A percentile compares a stretch with the other conserved stretches of the same genome.
These are phyloP conservation scores for Cantharis nigra DNA, from an alignment of 2,888 invertebrate genomes.

Conservation along the genomic window DNA sequence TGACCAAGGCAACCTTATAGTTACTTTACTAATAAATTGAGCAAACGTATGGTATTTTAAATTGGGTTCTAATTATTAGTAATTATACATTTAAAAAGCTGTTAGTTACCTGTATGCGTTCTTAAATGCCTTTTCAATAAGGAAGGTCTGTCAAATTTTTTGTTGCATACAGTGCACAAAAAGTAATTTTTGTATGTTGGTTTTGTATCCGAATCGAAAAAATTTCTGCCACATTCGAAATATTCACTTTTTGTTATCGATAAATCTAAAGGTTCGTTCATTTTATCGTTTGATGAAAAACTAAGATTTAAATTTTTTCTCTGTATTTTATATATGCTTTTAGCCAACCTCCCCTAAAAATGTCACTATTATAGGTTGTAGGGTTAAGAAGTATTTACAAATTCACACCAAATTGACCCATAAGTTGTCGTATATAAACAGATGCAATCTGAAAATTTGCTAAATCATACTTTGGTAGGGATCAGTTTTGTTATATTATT, in stretches of 20 bases:
- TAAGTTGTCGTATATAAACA: background rate
- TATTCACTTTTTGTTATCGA: slow-evolving; percentile 24
- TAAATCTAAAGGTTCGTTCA: slow-evolving; percentile 37
- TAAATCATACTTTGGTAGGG: background rate
- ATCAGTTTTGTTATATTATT: slow-evolving; percentile 1
- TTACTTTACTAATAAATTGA: no score
- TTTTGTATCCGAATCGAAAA: background rate
- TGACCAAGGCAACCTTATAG: no score
- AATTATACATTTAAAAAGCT: no score
- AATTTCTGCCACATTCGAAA: background rate
- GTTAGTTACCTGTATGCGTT: slow-evolving; percentile 86
- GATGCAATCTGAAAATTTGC: background rate
- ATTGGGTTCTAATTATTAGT: no score
- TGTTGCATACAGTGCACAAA: slow-evolving; percentile 88
- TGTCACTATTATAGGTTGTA: background rate
- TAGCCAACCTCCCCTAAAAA: background rate
- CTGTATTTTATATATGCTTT: background rate
- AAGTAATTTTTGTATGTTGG: slow-evolving; percentile 47
- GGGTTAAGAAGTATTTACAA: background rate
- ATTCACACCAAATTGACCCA: slow-evolving; percentile 1
- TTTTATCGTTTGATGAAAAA: slow-evolving; percentile 1
- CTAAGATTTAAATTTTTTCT: background rate
- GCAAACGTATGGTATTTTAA: background rate
- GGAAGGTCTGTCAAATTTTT: slow-evolving; percentile 90
- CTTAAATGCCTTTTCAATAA: slow-evolving; percentile 88